Evolutionary conservation across 2,797 vertebrate genomes (phyloP).

Genomic region (Peromyscus aztecus): DNA sequence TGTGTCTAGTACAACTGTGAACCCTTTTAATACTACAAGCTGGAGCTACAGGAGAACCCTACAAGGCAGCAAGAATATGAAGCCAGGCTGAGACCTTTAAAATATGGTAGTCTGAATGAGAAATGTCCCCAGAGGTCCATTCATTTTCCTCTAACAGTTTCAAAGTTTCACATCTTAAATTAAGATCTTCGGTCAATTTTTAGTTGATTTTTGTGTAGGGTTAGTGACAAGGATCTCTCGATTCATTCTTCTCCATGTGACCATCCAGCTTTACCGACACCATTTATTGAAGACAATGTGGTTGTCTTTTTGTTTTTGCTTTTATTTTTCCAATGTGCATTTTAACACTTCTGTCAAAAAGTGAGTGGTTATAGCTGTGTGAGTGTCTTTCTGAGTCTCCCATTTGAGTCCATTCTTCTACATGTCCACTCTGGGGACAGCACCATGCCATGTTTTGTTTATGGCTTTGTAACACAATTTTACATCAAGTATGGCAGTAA

Average conservation of each 20-base stretch:
- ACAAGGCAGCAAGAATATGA: not conserved
- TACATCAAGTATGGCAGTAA: not conserved
- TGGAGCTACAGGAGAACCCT: not conserved
- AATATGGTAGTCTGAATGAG: not conserved
- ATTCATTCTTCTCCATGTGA: not conserved
- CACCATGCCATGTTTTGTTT: not conserved
- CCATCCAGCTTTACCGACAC: not conserved
- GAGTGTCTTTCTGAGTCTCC: not conserved
- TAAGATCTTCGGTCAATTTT: not conserved
- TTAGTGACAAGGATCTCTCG: not conserved
- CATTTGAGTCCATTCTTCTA: not conserved
- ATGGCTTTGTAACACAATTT: not conserved
- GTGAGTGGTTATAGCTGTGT: not conserved
- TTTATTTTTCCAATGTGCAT: not conserved
- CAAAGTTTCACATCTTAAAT: not conserved
- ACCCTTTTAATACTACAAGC: not conserved
- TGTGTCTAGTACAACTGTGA: not conserved
- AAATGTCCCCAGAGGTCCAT: not conserved
- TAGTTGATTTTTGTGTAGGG: not conserved
- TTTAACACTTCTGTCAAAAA: not conserved
- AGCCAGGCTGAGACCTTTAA: not conserved
- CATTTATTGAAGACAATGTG: not conserved
- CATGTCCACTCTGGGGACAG: not conserved
- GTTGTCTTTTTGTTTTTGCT: not conserved
- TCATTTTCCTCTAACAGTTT: not conserved